Evolutionary conservation across 2,888 invertebrate genomes (phyloP).

Genomic region (Craniophora ligustri): DNA sequence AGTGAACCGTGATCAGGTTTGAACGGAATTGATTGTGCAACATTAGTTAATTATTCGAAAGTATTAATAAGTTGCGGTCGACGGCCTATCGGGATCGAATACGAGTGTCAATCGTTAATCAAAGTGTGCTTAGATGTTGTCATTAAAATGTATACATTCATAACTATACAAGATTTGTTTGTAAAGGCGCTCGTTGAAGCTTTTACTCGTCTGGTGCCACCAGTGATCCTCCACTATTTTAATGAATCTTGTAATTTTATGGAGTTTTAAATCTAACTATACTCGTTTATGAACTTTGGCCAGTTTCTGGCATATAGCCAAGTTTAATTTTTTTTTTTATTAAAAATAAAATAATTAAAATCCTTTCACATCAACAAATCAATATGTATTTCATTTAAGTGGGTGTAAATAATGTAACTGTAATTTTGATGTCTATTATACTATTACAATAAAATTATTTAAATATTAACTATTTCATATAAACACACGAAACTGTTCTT

Average conservation of each 20-base stretch:
- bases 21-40: slow-evolving; percentile 61
- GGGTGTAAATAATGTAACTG: slow-evolving; percentile 1
- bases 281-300: slow-evolving; percentile 41
- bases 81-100: slow-evolving; percentile 67
- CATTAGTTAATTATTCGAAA: slow-evolving; percentile 68
- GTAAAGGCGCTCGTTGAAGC: slow-evolving; percentile 16
- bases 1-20: slow-evolving; percentile 56
- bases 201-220: slow-evolving; percentile 36
- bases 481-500: slow-evolving; percentile 15
- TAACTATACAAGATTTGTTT: slow-evolving; percentile 52
- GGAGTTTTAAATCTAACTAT: slow-evolving; percentile 35
- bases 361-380: slow-evolving; percentile 48
- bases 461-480: too few species aligned
- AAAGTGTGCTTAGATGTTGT: slow-evolving; percentile 61
- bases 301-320: slow-evolving; percentile 39
- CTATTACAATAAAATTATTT: slow-evolving; percentile 17
- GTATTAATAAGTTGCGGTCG: slow-evolving; percentile 73
- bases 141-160: slow-evolving; percentile 47
- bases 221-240: slow-evolving; percentile 41
- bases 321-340: too few species aligned
- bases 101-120: slow-evolving; percentile 51
- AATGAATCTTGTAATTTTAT: slow-evolving; percentile 48
- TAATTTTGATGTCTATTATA: slow-evolving; percentile 1
- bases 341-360: too few species aligned
- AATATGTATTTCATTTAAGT: slow-evolving; percentile 14